phyloP scores from a whole-genome alignment of 2,113 vertebrate genomes.

The Campylomormyrus tamandua region DNA sequence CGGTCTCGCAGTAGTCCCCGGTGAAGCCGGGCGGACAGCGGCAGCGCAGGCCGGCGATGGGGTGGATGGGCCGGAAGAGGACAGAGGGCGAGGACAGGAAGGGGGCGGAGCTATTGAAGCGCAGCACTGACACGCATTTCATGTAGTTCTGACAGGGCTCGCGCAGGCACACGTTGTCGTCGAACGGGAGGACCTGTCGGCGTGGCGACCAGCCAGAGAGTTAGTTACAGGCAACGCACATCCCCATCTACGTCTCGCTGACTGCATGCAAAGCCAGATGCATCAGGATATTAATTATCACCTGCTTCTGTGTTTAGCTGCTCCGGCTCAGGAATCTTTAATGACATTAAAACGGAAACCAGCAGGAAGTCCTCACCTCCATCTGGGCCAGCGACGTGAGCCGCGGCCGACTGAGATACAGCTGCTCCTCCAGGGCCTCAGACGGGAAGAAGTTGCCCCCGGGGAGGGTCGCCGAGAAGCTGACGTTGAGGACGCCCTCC shows the following conservation, averaged over 20 bases:
- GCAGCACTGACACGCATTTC: slow-evolving; percentile 96
- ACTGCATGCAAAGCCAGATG: neutral
- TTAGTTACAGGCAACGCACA: neutral
- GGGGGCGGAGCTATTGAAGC: slow-evolving; percentile 91
- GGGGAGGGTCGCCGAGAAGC: slow-evolving; percentile 81
- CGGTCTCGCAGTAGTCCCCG: slow-evolving; percentile 91
- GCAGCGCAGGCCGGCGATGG: slow-evolving; percentile 87
- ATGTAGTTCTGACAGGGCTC: slow-evolving; percentile 99
- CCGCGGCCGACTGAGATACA: slow-evolving; percentile 87
- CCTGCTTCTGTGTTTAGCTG: neutral
- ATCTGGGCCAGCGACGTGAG: slow-evolving; percentile 84
- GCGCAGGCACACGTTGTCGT: slow-evolving; percentile 93
- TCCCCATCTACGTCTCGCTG: neutral
- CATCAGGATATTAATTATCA: neutral
- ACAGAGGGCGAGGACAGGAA: slow-evolving; percentile 89
- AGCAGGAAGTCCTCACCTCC: slow-evolving; percentile 53
- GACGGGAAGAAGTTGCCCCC: slow-evolving; percentile 86
- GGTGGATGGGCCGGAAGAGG: slow-evolving; percentile 93
- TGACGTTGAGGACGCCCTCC: slow-evolving; percentile 80
- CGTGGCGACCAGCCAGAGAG: neutral
- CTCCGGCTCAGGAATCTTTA: neutral
- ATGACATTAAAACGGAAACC: neutral
- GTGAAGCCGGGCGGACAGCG: slow-evolving; percentile 94
- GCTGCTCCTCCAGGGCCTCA: slow-evolving; percentile 91
- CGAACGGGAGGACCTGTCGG: slow-evolving; percentile 81